Evolutionary conservation across 2,797 vertebrate species (phyloP).

Genomic region (Intellagama lesueurii): DNA sequence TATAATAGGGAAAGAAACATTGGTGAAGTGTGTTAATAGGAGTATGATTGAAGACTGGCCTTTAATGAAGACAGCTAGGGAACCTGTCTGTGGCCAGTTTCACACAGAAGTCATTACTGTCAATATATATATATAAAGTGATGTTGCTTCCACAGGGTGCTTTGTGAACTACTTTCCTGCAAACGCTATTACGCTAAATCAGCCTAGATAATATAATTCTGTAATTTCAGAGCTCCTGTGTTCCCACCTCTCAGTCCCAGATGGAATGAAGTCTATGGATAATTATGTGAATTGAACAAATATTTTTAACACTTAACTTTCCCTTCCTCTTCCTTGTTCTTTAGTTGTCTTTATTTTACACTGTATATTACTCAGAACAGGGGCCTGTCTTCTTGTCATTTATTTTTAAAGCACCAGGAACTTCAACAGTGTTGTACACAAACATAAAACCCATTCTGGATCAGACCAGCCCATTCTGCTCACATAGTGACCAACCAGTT

Average conservation of each 20-base stretch:
- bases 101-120: neutral
- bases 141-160: neutral
- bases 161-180: neutral
- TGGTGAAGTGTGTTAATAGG: conserved; percentile 13
- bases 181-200: neutral
- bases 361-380: neutral
- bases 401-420: too few relatives aligned
- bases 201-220: neutral
- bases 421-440: too few relatives aligned
- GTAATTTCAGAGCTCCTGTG: neutral
- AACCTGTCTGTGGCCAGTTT: conserved; percentile 18
- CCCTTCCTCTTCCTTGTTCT: neutral
- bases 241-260: neutral
- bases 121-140: neutral
- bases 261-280: neutral
- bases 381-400: neutral
- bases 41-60: neutral
- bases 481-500: too few relatives aligned
- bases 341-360: neutral
- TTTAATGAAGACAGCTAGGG: conserved; percentile 14
- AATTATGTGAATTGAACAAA: neutral
- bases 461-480: too few relatives aligned
- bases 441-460: too few relatives aligned
- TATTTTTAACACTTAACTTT: too few relatives aligned
- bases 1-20: conserved; percentile 2